A percentile compares a stretch with the other conserved stretches of the same genome.
These are phyloP conservation scores for Struthio camelus DNA, from an alignment of 2,113 vertebrate genomes.

Conservation along the genomic window DNA sequence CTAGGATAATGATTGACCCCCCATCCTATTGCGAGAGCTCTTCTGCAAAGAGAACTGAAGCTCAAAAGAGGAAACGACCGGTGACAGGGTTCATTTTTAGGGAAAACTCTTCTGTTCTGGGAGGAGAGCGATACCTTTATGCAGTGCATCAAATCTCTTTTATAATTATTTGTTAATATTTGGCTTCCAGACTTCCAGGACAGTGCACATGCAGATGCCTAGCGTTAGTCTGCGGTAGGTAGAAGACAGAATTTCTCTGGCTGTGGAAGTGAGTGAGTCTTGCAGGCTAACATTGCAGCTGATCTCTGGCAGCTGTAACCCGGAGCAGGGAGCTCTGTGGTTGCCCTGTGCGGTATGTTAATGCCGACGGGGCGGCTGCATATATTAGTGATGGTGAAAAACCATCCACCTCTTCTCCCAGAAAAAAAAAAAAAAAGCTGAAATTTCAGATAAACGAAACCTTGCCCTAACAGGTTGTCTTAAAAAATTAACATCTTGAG, in stretches of 20 bases:
- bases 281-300: not conserved
- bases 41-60: not conserved
- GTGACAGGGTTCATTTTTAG: accelerated
- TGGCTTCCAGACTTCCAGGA: not conserved
- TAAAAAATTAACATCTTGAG: not conserved
- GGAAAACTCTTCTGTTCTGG: not conserved
- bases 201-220: accelerated
- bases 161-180: accelerated
- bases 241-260: not conserved
- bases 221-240: not conserved
- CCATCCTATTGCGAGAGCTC: accelerated
- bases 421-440: accelerated
- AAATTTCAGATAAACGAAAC: not conserved
- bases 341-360: accelerated
- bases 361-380: not conserved
- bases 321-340: not conserved
- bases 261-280: accelerated
- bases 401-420: accelerated
- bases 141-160: accelerated
- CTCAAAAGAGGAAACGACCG: not conserved
- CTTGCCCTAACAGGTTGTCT: not conserved
- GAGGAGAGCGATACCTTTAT: not conserved
- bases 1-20: accelerated
- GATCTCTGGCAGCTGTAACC: not conserved
- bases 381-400: accelerated